Base-by-base conservation (phyloP, 1,140 invertebrate species). In the Halictus rubicundus region DNA sequence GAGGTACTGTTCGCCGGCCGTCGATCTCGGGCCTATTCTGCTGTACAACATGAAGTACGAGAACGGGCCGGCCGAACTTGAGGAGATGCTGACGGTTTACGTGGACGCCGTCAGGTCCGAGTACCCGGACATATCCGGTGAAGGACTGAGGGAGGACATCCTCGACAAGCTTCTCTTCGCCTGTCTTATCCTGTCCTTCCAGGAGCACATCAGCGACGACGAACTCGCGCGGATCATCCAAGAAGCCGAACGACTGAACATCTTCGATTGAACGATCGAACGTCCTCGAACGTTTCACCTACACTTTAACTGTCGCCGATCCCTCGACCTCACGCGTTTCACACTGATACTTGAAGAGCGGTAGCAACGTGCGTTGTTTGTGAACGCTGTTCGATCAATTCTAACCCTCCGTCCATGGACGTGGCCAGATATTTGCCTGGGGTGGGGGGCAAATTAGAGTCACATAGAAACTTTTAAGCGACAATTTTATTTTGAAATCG, bases 21-120 rank as follows among this genome's bases (percentile, higher is more conserved):
- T 90, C 42, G 92, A 93, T 68, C 72, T 93, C 5, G 79, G 82
- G 7, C 79, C 85, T 42, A 83, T 90, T 68, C 68, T 91, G 4
- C 75, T 83, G 21, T 74, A 81, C 32, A 87, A 87, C 64, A n/a
- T 80, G 10, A 71, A 65, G 1, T 71, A 46, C 2, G 64, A 82
- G 19, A 14, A 52, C 8, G 46, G 68, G 0, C 32, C 32, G 23
- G 16, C 63, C 16, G 25, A 77, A 21, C 59, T 75, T 27, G 54
- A 80, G 6, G 32, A 60, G 49, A 70, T 86, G 12, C 46, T 88
- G 21, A 68, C 61, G 14, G 1, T 80, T 57, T 89, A 89, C 61
- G 37, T 85, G 4, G 73, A 87, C 12, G 46, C 65, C 3, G 75
- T 88, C 2, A 63, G 42, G 27, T 54, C 52, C 1, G 81, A 83